A percentile compares a stretch with the other conserved stretches of the same genome.
phyloP scores from a whole-genome alignment of 2,888 invertebrate species.

The Axea sp. region DNA sequence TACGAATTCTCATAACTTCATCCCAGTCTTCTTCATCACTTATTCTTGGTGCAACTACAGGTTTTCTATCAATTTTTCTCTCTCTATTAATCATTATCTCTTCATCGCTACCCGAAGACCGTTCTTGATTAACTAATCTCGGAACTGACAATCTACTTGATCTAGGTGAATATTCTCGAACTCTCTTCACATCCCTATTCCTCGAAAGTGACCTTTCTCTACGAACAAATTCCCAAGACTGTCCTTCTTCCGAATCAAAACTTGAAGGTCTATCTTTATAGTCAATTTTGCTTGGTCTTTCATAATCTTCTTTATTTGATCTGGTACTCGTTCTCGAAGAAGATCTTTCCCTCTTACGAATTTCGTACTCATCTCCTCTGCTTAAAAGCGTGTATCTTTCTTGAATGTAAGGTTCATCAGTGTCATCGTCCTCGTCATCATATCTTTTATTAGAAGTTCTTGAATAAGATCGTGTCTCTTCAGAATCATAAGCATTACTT shows the following conservation, averaged over 20 bases:
- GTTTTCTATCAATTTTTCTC: conserved; percentile 51
- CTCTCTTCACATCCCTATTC: conserved; percentile 62
- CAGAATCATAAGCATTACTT: conserved; percentile 62
- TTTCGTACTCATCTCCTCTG: conserved; percentile 35
- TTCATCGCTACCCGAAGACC: conserved; percentile 74
- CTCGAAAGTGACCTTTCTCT: conserved; percentile 67
- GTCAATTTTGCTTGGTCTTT: conserved; percentile 26
- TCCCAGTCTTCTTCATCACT: conserved; percentile 77
- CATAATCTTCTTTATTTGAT: conserved; percentile 45
- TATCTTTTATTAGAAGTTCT: conserved; percentile 12
- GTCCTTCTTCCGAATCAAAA: conserved; percentile 66
- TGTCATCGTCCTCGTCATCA: conserved; percentile 16
- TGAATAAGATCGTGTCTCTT: conserved; percentile 20
- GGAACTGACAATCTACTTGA: conserved; percentile 64
- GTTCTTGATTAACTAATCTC: conserved; percentile 64
- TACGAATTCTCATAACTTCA: conserved; percentile 70
- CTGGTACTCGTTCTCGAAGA: conserved; percentile 39
- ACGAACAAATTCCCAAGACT: conserved; percentile 67
- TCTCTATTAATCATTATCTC: conserved; percentile 54
- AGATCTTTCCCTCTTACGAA: conserved; percentile 47
- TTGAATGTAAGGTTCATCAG: conserved; percentile 27
- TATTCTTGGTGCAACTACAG: conserved; percentile 66
- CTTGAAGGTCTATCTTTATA: conserved; percentile 60
- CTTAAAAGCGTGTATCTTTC: conserved; percentile 39
- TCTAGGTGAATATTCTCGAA: conserved; percentile 54